Evolutionary conservation across 2,113 vertebrate genomes (phyloP), one percentile per base, ranked within the genome.

Genomic region (Grus americana): DNA sequence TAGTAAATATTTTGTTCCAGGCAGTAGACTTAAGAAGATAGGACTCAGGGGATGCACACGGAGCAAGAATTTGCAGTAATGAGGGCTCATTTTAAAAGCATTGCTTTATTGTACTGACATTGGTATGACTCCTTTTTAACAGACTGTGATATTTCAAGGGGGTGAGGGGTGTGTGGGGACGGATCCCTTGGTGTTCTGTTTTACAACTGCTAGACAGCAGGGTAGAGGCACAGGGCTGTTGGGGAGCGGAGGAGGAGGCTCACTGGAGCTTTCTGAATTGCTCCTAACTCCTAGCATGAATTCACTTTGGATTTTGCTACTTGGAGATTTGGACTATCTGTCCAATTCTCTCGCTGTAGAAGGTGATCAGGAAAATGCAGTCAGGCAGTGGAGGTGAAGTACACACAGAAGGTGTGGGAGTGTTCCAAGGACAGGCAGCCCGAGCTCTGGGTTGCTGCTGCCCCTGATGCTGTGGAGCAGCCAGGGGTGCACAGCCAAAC

Each of bases 1-100:
- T 8, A 62, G 88, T 54, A 94, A 92, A 65, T 96, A 70, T 42
- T 91, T 91, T 85, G 49, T 96, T 93, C 34, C 54, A 89, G 54
- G 71, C 86, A 54, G 23, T 68, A 76, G 75, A 54, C 40, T 76
- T 91, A 34, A 87, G 82, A 80, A 68, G 70, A 68, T 82, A 7
- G 0, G 20, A 68, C 83, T 82, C 62, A 19, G 62, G 71, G 47
- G 78, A 66, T 68, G 79, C 66, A 27, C 17, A 63, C 61, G 71
- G 75, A 87, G 66, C 36, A 55, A 94, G 62, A 55, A 88, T 86
- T 89, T 90, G 70, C 66, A 59, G 67, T 93, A 95, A 90, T 62
- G 54, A 96, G 74, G n/a, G 38, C 74, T 93, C 26, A 17, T 85
- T 89, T 95, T 54, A 42, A 82, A 91, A 94, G 57, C 6, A 0